phyloP scores from a whole-genome alignment of 2,888 invertebrate genomes.

The Sceliomorpha sp. region DNA sequence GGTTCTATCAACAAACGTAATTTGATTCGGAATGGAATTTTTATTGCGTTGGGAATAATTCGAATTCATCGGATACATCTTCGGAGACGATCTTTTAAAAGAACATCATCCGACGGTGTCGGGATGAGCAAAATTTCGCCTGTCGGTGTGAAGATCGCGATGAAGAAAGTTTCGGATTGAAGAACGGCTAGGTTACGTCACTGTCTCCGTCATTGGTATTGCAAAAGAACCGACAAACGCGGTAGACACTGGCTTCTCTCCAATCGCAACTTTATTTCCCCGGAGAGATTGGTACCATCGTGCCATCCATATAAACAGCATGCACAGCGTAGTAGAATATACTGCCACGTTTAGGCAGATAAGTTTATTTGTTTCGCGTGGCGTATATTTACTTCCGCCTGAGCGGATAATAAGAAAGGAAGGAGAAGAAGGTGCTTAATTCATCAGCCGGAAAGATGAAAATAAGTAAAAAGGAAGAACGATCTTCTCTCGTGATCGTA shows the following conservation, averaged over 20 bases:
- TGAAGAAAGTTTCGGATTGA: conserved; percentile 33
- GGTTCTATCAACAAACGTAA: too few relatives aligned
- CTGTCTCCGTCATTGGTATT: conserved; percentile 40
- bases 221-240: conserved; percentile 27
- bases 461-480: too few relatives aligned
- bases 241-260: conserved; percentile 51
- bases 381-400: conserved; percentile 26
- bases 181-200: conserved; percentile 23
- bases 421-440: neutral
- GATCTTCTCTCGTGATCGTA: too few relatives aligned
- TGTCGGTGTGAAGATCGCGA: conserved; percentile 3
- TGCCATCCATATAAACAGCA: conserved; percentile 24
- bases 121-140: neutral
- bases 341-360: conserved; percentile 37
- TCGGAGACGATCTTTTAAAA: too few relatives aligned
- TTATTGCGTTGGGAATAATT: too few relatives aligned
- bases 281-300: conserved; percentile 37
- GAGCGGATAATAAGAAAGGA: conserved; percentile 8
- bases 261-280: conserved; percentile 56
- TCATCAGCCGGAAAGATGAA: too few relatives aligned
- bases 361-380: conserved; percentile 42
- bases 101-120: conserved; percentile 12
- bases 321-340: conserved; percentile 29
- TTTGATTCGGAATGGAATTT: too few relatives aligned
- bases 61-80: too few relatives aligned